Base-by-base conservation (phyloP, 1,140 invertebrate genomes). In the Xylocopa sonorina region DNA sequence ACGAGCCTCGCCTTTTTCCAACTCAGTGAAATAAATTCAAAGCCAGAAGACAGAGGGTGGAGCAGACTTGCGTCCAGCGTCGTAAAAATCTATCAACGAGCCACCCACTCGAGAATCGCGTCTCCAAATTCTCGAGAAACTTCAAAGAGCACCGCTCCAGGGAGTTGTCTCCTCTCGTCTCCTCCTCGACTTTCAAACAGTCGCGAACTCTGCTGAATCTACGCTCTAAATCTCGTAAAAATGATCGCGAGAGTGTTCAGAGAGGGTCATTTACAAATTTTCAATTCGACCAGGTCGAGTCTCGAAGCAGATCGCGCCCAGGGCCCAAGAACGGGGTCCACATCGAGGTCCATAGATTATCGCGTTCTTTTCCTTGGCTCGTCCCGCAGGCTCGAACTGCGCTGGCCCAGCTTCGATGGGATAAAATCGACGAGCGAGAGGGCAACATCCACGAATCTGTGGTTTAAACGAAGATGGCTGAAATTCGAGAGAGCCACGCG, bases 201-300 rank as follows among this genome's bases (percentile, higher is more conserved):
- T 67, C 50, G 58, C 75, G 71, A n/a, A n/a, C n/a, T n/a, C n/a
- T n/a, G n/a, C n/a, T n/a, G n/a, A n/a, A n/a, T n/a, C n/a, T n/a
- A n/a, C 58, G 51, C 10, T 29, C 43, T 74, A 60, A 74, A 79
- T 68, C 57, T 71, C 34, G 29, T 55, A 51, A 34, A 80, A 83
- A 80, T 66, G 29, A 60, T 80, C n/a, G 57, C 32, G 67, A 66
- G n/a, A 32, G 21, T 24, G 27, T 43, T 77, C 18, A 27, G 43
- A 9, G 4, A 32, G 41, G 48, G 77, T 83, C 81, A 76, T 84
- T 84, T 84, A 83, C 71, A 83, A 83, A 83, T 72, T 76, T 84
- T 80, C 81, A 84, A 76, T 84, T 84, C 66, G 51, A 41, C 12
- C 51, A 38, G 12, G 57, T 82, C 50, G 57, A 74, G 46, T 64